Base-by-base conservation (phyloP, 2,113 vertebrate species). In the Neoarius graeffei region DNA sequence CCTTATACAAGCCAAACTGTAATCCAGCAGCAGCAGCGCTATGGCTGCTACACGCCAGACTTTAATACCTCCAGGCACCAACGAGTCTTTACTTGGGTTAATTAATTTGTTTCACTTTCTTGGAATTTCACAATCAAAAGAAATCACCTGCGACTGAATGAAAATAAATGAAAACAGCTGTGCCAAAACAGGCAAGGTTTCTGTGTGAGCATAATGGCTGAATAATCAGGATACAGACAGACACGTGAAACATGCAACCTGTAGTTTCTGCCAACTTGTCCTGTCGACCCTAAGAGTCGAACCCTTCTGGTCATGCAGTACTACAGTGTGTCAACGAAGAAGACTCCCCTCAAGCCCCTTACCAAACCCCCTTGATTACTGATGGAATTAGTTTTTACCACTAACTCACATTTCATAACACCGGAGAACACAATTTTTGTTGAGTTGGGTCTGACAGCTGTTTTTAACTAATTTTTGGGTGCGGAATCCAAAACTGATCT, bases 61-160 rank as follows among this genome's bases (percentile, higher is more conserved):
- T 82, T 20, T 7, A 14, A 82, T 48, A 42, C 80, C 30, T 62
- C 57, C 57, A 14, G 80, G 57, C 80, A 82, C 57, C 30, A 82
- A 23, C 48, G 20, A 35, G 10, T 42, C 80, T 82, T 48, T 82
- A 62, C 30, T 42, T 82, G 59, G 80, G 80, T 82, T 82, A 60
- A 82, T 48, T 59, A 13, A 82, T 62, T 82, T 25, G 57, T 30
- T 62, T 48, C 80, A 82, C 57, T 62, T 82, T 35, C 23, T 35
- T 62, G 80, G 80, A 82, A 48, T 82, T 82, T 82, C 35, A 62
- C 57, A 42, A 56, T 42, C 27, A 56, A 4, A 6, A 50, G 50
- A 76, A 50, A 25, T 50, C 42, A 9, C 20, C 42, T 23, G 73
- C 20, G 17, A 79, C 14, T 42, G 17, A 62, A 42, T 25, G 57